phyloP scores from a whole-genome alignment of 2,113 vertebrate genomes.

The Onychostoma macrolepis region DNA sequence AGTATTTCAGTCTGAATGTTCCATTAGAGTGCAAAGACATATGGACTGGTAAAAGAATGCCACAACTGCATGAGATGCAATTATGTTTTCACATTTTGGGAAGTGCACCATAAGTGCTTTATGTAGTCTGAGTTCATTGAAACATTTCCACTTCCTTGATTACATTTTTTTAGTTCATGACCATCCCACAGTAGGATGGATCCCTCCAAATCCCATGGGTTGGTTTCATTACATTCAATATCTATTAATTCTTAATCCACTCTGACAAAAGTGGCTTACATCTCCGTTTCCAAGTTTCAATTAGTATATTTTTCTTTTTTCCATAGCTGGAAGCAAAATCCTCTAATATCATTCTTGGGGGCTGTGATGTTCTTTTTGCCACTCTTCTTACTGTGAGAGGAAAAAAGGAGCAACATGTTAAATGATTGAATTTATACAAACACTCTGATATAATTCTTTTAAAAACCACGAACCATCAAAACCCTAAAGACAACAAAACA shows the following conservation, averaged over 20 bases:
- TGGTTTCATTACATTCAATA: slow-evolving; percentile 41
- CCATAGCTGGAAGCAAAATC: slow-evolving; percentile 42
- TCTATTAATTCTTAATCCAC: slow-evolving; percentile 42
- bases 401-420: slow-evolving; percentile 38
- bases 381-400: slow-evolving; percentile 49
- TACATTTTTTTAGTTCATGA: slow-evolving; percentile 51
- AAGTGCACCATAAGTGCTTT: slow-evolving; percentile 30
- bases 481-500: not conserved
- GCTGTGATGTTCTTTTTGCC: slow-evolving; percentile 33
- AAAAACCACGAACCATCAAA: not conserved
- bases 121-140: slow-evolving; percentile 33
- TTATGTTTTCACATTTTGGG: slow-evolving; percentile 52
- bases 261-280: slow-evolving; percentile 20
- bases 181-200: slow-evolving; percentile 35
- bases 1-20: slow-evolving; percentile 17
- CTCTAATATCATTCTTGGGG: slow-evolving; percentile 32
- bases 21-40: slow-evolving; percentile 24
- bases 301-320: slow-evolving; percentile 34
- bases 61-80: not conserved
- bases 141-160: slow-evolving; percentile 35
- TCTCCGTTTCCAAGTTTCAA: slow-evolving; percentile 43
- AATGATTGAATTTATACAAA: not conserved
- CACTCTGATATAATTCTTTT: not conserved
- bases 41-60: slow-evolving; percentile 9
- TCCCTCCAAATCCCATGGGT: slow-evolving; percentile 46